phyloP scores from a whole-genome alignment of 2,797 vertebrate genomes.

The Chaetodon trifasciatus region DNA sequence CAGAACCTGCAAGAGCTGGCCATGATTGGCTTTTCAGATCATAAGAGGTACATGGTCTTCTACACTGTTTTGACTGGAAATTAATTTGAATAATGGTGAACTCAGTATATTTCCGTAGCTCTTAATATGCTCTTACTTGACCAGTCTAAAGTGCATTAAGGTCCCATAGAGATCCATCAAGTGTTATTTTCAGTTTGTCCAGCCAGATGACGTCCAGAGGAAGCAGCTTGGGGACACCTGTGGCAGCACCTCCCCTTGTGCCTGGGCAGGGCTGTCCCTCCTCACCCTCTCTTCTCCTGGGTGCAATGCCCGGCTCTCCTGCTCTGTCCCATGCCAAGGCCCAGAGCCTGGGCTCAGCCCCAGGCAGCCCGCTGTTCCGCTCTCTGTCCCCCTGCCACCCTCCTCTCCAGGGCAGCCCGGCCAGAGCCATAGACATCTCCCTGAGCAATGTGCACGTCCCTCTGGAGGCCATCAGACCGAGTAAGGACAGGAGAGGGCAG shows the following conservation, averaged over 20 bases:
- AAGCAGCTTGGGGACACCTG: constrained; percentile 70
- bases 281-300: constrained; percentile 71
- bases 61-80: background rate
- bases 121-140: background rate
- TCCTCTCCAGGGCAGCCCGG: constrained; percentile 88
- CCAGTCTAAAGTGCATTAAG: background rate
- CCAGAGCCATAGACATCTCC: constrained; percentile 87
- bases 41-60: constrained; percentile 83
- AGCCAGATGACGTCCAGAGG: constrained; percentile 64
- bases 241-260: constrained; percentile 45
- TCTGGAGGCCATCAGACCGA: constrained; percentile 94
- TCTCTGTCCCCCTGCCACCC: constrained; percentile 85
- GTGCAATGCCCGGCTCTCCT: constrained; percentile 72
- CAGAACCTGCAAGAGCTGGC: constrained; percentile 87
- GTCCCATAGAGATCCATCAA: background rate
- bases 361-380: constrained; percentile 91
- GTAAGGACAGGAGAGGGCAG: constrained; percentile 81
- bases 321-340: constrained; percentile 60
- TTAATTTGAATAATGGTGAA: background rate
- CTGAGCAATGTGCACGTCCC: constrained; percentile 91
- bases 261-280: constrained; percentile 65
- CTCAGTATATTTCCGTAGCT: background rate
- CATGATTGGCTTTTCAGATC: constrained; percentile 89
- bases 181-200: constrained; percentile 79
- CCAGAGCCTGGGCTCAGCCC: constrained; percentile 77